Percentiles rank a stretch among this genome's conserved stretches.
These are phyloP conservation scores for Mormyrus hasselquistii DNA, from an alignment of 2,797 vertebrate species.

Conservation along the genomic window DNA sequence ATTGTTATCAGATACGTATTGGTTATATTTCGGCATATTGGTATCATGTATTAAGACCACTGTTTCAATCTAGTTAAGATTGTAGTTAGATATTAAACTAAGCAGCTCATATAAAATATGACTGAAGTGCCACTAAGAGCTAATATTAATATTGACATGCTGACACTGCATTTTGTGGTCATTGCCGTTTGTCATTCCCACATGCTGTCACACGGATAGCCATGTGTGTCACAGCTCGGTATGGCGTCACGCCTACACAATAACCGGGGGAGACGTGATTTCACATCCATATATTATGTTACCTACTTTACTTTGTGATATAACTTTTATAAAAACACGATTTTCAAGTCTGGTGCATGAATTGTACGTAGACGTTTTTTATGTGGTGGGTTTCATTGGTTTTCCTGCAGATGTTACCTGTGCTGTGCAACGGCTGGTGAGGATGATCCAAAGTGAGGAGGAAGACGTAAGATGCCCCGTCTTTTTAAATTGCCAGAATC, in stretches of 20 bases:
- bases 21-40: neutral
- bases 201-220: neutral
- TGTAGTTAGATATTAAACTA: neutral
- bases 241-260: neutral
- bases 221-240: neutral
- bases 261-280: neutral
- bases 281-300: neutral
- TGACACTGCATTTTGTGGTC: neutral
- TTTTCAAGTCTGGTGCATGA: neutral
- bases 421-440: constrained; percentile 56
- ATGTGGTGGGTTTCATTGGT: neutral
- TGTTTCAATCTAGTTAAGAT: neutral
- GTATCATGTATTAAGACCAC: neutral
- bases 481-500: neutral
- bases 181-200: neutral
- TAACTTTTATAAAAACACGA: neutral
- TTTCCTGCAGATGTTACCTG: constrained; percentile 56
- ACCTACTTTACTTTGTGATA: neutral
- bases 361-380: neutral
- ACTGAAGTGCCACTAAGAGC: neutral
- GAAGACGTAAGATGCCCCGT: constrained; percentile 69
- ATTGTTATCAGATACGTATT: neutral
- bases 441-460: constrained; percentile 77
- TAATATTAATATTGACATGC: neutral
- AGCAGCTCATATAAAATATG: neutral